A percentile compares a stretch with the other conserved stretches of the same genome.
These are phyloP conservation scores for Recurvirostra avosetta DNA, from an alignment of 2,113 vertebrate species.

Conservation along the genomic window DNA sequence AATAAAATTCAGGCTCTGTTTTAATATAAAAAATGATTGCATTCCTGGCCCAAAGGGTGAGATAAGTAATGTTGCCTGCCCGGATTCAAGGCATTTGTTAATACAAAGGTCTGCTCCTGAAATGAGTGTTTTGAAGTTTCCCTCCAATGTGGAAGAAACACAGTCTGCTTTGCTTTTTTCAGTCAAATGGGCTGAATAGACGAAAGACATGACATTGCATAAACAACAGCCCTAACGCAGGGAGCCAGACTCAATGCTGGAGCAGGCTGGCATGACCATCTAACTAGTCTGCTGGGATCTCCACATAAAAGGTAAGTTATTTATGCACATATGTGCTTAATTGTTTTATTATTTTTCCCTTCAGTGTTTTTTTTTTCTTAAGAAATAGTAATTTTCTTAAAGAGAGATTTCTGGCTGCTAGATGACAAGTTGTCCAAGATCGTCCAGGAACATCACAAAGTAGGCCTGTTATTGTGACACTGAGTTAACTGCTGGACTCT, in stretches of 20 bases:
- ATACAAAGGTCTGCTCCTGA: background rate
- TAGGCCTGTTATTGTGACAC: background rate
- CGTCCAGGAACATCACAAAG: background rate
- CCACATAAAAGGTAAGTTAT: background rate
- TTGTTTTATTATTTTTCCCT: background rate
- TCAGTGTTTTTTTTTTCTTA: background rate
- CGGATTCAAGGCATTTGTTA: background rate
- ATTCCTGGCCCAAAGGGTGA: background rate
- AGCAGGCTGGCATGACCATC: background rate
- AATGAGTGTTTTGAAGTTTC: background rate
- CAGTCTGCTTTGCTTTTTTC: background rate
- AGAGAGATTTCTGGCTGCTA: background rate
- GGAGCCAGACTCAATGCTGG: accelerated
- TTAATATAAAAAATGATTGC: background rate
- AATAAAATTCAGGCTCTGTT: background rate
- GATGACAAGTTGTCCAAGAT: background rate
- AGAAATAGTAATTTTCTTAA: background rate
- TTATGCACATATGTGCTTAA: background rate
- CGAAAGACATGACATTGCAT: accelerated
- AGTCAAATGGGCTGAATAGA: background rate
- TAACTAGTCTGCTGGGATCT: background rate
- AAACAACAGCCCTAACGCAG: background rate
- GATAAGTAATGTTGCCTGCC: background rate
- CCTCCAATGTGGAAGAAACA: background rate
- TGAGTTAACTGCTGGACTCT: background rate